Conservation (phyloP, 2,888 invertebrate genomes). For the Chrysotoxum bicinctum region DNA sequence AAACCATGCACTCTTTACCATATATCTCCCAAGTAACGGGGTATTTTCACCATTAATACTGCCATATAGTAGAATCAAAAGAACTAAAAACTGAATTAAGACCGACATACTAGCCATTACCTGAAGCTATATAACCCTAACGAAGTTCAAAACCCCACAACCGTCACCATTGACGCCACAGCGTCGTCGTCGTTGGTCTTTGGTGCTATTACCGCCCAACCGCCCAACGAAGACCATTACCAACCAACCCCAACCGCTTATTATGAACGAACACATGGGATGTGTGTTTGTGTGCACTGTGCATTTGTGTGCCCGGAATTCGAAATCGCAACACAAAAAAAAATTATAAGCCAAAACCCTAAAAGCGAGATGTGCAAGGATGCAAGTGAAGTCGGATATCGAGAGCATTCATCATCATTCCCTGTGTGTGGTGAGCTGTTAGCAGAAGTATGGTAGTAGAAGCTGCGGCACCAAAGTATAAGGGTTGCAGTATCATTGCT, state of each 20-base stretch:
- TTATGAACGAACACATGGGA: conserved; percentile 42
- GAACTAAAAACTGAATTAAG: conserved; percentile 44
- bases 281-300: conserved; percentile 9
- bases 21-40: conserved; percentile 2
- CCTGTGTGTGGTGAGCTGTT: conserved; percentile 27
- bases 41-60: background rate
- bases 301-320: conserved; percentile 40
- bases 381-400: conserved; percentile 71
- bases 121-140: conserved; percentile 28
- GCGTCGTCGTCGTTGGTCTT: background rate
- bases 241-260: conserved; percentile 48
- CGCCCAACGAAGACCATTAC: conserved; percentile 9
- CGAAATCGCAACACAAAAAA: conserved; percentile 45
- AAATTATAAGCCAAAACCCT: conserved; percentile 44
- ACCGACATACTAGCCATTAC: conserved; percentile 38
- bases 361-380: conserved; percentile 64
- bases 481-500: conserved; percentile 59
- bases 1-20: conserved; percentile 27
- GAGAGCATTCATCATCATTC: conserved; percentile 71
- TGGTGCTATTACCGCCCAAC: background rate
- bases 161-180: background rate
- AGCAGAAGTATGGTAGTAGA: background rate
- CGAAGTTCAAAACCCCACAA: conserved; percentile 35
- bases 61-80: conserved; percentile 15
- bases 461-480: background rate